Conservation (phyloP, 2,888 invertebrate species). For the Drosophila pegasa region DNA sequence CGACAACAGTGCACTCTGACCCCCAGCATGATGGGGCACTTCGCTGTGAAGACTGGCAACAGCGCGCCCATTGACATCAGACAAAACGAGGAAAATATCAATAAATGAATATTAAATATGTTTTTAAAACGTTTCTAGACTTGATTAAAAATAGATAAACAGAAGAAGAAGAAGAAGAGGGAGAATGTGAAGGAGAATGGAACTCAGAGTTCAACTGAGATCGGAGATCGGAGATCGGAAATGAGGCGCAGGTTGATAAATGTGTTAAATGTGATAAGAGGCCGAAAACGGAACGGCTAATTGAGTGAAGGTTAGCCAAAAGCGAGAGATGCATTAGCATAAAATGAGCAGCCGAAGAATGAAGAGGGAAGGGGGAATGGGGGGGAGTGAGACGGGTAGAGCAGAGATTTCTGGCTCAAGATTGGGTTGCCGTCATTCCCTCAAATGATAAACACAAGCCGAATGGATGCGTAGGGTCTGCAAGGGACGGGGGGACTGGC, state of each 20-base stretch:
- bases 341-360: constrained; percentile 11
- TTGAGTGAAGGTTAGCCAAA: constrained; percentile 64
- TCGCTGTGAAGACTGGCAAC: constrained; percentile 3
- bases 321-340: constrained; percentile 58
- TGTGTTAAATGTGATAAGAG: constrained; percentile 71
- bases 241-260: constrained; percentile 54
- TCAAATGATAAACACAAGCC: constrained; percentile 14
- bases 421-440: constrained; percentile 29
- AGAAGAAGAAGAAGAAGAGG: neutral
- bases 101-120: neutral
- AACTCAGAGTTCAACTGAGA: neutral
- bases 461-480: too few relatives aligned
- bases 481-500: neutral
- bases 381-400: too few relatives aligned
- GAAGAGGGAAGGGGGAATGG: neutral
- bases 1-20: neutral
- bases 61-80: neutral
- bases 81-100: constrained; percentile 4
- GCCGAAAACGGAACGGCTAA: constrained; percentile 57
- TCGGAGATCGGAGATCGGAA: constrained; percentile 52
- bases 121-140: constrained; percentile 4
- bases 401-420: neutral
- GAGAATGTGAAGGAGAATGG: constrained; percentile 2
- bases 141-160: constrained; percentile 1
- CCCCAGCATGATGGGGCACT: too few relatives aligned